Evolutionary conservation across 2,113 vertebrate species (phyloP).

Genomic region (Etheostoma cragini): DNA sequence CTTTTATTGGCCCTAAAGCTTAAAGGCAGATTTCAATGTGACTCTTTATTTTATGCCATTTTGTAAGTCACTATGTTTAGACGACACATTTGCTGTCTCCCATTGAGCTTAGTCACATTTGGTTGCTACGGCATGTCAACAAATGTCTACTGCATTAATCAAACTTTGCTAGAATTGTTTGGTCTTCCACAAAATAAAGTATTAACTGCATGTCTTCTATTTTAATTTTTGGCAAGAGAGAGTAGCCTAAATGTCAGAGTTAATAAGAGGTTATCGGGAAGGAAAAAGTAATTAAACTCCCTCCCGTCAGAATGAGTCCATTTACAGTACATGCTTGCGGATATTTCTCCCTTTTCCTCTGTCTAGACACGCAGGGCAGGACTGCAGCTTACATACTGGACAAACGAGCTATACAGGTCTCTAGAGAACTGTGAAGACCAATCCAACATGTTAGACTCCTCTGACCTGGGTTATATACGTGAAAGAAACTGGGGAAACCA

Average conservation of each 20-base stretch:
- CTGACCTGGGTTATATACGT: constrained; percentile 13
- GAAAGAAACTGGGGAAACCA: constrained; percentile 6
- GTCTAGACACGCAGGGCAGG: constrained; percentile 77
- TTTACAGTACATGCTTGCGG: constrained; percentile 62
- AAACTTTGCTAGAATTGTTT: constrained; percentile 56
- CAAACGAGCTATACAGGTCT: constrained; percentile 73
- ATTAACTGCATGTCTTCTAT: constrained; percentile 48
- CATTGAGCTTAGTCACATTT: constrained; percentile 26
- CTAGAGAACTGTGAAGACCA: constrained; percentile 57
- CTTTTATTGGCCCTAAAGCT: constrained; percentile 20
- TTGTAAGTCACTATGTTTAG: constrained; percentile 17
- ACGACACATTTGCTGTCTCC: constrained; percentile 28
- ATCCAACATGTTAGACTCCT: constrained; percentile 38
- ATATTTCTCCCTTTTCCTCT: constrained; percentile 70
- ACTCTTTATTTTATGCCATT: constrained; percentile 22
- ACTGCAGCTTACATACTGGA: constrained; percentile 57
- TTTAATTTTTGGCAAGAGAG: constrained; percentile 58
- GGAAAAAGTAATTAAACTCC: constrained; percentile 74
- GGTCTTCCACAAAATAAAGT: constrained; percentile 49
- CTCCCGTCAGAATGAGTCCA: constrained; percentile 59
- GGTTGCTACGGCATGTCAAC: constrained; percentile 16
- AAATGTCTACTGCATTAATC: constrained; percentile 34
- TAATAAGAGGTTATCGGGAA: constrained; percentile 78
- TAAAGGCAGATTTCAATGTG: constrained; percentile 19
- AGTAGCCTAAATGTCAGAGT: constrained; percentile 58